Percentiles rank a stretch among this genome's conserved stretches.
These are phyloP conservation scores for Candidula unifasciata DNA, from an alignment of 2,888 invertebrate species.

Conservation along the genomic window DNA sequence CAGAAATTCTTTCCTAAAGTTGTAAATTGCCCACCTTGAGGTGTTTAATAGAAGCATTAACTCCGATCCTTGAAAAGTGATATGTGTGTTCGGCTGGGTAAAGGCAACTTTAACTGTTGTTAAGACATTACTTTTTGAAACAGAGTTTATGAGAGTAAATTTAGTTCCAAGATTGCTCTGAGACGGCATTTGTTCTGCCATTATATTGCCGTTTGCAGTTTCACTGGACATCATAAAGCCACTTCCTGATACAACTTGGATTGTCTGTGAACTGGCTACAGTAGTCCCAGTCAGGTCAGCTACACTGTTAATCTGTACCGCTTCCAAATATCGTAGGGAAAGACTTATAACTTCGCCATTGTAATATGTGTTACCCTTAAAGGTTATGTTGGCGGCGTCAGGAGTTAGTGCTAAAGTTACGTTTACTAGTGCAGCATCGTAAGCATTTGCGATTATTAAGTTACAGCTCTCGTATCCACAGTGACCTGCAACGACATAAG, in stretches of 20 bases:
- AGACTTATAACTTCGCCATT: neutral
- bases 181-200: conserved; percentile 11
- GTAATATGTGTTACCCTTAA: neutral
- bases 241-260: conserved; percentile 9
- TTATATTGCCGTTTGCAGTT: neutral
- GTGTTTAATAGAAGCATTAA: neutral
- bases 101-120: conserved; percentile 6
- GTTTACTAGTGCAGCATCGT: neutral
- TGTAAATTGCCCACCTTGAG: neutral
- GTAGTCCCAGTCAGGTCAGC: conserved; percentile 28
- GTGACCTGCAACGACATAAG: neutral
- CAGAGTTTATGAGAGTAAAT: neutral
- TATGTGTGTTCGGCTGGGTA: neutral
- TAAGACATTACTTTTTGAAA: neutral
- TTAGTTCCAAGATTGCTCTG: neutral
- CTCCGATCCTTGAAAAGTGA: neutral
- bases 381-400: neutral
- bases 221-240: neutral
- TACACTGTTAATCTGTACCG: neutral
- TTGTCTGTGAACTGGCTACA: neutral
- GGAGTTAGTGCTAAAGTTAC: neutral
- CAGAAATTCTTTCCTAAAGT: neutral
- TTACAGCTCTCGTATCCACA: neutral
- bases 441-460: neutral
- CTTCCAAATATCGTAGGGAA: neutral